Percentiles rank a stretch among this genome's conserved stretches.
Evolutionary conservation across 92 coral and sea anemone genomes (phyloP).

Genomic region (Porites evermanni): DNA sequence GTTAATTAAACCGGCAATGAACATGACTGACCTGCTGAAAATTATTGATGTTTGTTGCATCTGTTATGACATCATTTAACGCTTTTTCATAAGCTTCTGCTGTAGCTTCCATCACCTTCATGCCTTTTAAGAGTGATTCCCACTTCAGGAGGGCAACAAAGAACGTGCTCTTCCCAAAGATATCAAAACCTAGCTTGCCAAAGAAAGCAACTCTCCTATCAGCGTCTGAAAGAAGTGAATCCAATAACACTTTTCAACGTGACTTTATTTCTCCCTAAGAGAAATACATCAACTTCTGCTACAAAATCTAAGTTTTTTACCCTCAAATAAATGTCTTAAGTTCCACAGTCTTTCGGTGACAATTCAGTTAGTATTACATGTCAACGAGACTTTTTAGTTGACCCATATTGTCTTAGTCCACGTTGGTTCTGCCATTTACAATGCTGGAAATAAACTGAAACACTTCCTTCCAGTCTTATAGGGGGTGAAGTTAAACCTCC

Average conservation of each 20-base stretch:
- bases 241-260: background rate
- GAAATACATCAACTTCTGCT: too few relatives aligned
- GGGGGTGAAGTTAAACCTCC: too few relatives aligned
- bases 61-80: background rate
- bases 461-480: background rate
- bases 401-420: background rate
- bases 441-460: background rate
- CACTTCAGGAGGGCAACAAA: constrained; percentile 37
- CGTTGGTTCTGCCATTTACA: background rate
- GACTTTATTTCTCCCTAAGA: too few relatives aligned
- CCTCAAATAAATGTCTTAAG: too few relatives aligned
- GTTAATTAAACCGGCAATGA: too few relatives aligned
- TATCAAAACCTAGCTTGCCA: constrained; percentile 30
- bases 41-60: background rate
- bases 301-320: too few relatives aligned
- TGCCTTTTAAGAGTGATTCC: background rate
- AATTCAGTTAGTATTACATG: too few relatives aligned
- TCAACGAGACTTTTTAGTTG: too few relatives aligned
- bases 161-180: constrained; percentile 19
- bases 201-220: constrained; percentile 30
- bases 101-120: background rate
- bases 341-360: too few relatives aligned
- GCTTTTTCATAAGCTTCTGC: background rate
- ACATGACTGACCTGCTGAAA: background rate
- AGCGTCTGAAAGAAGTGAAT: background rate